Evolutionary conservation across 1,140 invertebrate genomes (phyloP).

Genomic region (Drosophila orosa): DNA sequence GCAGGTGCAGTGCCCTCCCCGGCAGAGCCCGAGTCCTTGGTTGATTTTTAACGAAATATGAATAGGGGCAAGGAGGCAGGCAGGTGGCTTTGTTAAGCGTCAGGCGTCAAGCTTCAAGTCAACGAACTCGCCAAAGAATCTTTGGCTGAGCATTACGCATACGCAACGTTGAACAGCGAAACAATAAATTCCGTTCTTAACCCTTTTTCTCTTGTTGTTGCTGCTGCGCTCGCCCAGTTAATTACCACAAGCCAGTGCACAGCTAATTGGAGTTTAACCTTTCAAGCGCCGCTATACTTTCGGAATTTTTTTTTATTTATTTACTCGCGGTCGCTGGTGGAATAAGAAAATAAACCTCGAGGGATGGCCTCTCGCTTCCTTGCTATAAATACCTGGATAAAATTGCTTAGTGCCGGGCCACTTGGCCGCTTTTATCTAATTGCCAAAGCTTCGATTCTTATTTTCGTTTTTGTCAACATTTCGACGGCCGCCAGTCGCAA

Average conservation of each 20-base stretch:
- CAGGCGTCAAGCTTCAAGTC: constrained; percentile 33
- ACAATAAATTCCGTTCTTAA: constrained; percentile 36
- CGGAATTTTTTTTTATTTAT: constrained; percentile 42
- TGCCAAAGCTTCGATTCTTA: constrained; percentile 40
- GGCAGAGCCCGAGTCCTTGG: constrained; percentile 3
- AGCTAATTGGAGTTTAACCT: constrained; percentile 70
- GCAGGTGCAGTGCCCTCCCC: constrained; percentile 51
- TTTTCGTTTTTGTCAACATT: constrained; percentile 37
- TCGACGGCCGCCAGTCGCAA: neutral
- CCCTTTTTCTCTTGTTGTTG: constrained; percentile 28
- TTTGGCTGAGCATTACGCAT: constrained; percentile 60
- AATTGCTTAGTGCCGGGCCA: constrained; percentile 34
- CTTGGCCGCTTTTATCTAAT: constrained; percentile 46
- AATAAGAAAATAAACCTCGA: constrained; percentile 30
- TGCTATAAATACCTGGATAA: constrained; percentile 33
- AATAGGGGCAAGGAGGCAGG: constrained; percentile 27
- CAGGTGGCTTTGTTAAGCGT: constrained; percentile 12
- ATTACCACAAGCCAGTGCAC: constrained; percentile 65
- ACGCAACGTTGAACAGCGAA: constrained; percentile 66
- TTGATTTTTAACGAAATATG: constrained; percentile 77
- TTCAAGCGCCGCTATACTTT: constrained; percentile 29
- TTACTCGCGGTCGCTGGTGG: constrained; percentile 9
- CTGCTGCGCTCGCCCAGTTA: constrained; percentile 47
- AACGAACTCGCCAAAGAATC: constrained; percentile 37
- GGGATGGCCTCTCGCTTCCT: constrained; percentile 20